Conservation (phyloP, 2,888 invertebrate species). For the Sepioteuthis lessoniana region DNA sequence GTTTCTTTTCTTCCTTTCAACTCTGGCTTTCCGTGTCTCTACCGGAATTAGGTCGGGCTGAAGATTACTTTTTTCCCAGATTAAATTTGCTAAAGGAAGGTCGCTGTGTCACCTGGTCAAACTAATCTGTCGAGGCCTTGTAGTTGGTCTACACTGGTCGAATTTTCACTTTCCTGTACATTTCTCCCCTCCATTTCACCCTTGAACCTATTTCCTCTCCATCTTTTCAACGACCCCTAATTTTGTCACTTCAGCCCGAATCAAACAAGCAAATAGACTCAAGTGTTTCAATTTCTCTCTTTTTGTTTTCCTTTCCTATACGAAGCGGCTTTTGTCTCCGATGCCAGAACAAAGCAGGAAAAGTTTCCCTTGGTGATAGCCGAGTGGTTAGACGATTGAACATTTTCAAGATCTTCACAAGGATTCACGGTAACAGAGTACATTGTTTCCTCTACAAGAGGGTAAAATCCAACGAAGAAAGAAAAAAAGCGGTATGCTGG, state of each 20-base stretch:
- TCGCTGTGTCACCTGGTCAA: background rate
- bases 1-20: background rate
- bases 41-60: background rate
- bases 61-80: conserved; percentile 2
- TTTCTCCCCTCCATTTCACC: background rate
- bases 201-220: background rate
- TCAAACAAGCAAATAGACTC: background rate
- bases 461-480: too few species aligned
- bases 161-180: background rate
- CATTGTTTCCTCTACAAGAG: too few species aligned
- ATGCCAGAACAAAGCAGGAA: background rate
- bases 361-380: background rate
- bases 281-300: conserved; percentile 13
- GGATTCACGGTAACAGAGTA: too few species aligned
- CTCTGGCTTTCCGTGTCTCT: background rate
- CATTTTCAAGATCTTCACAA: too few species aligned
- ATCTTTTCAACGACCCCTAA: background rate
- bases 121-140: background rate
- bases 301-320: background rate
- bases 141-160: background rate
- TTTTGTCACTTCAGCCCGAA: background rate
- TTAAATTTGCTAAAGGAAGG: conserved; percentile 1
- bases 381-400: background rate
- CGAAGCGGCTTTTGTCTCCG: background rate
- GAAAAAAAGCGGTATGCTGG: too few species aligned